A percentile compares a stretch with the other conserved stretches of the same genome.
phyloP scores from a whole-genome alignment of 2,113 vertebrate species.

The Rattus rattus region DNA sequence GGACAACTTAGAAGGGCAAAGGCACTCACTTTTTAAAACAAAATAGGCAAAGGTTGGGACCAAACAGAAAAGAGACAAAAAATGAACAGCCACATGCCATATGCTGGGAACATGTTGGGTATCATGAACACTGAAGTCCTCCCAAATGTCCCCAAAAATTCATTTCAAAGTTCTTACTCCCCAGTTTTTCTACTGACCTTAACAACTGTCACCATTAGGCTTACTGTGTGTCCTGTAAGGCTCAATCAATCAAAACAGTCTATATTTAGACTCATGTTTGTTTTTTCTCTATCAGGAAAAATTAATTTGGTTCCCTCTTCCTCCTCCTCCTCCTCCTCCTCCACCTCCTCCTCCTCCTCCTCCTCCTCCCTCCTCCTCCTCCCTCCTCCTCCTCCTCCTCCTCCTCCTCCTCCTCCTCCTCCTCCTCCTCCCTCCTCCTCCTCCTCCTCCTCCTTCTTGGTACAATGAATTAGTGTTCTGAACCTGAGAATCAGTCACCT shows the following conservation, averaged over 20 bases:
- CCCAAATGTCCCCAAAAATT: neutral
- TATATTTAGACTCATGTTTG: neutral
- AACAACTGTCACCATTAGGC: neutral
- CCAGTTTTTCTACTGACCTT: neutral
- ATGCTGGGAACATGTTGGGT: neutral
- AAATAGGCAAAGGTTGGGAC: neutral
- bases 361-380: no score
- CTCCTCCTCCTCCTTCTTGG: no score
- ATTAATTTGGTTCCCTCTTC: neutral
- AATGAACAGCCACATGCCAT: neutral
- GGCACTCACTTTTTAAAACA: neutral
- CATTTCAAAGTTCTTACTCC: neutral
- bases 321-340: no score
- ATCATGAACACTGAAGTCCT: neutral
- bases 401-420: no score
- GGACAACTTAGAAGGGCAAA: neutral
- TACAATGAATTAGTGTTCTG: constrained; percentile 32
- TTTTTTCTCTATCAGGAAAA: neutral
- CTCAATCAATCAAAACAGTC: neutral
- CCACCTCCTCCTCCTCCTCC: no score
- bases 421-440: no score
- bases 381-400: no score
- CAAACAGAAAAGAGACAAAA: neutral
- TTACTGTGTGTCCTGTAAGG: neutral
- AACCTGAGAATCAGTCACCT: constrained; percentile 7